phyloP scores from a whole-genome alignment of 1,140 invertebrate genomes.

The Drosophila punjabiensis region DNA sequence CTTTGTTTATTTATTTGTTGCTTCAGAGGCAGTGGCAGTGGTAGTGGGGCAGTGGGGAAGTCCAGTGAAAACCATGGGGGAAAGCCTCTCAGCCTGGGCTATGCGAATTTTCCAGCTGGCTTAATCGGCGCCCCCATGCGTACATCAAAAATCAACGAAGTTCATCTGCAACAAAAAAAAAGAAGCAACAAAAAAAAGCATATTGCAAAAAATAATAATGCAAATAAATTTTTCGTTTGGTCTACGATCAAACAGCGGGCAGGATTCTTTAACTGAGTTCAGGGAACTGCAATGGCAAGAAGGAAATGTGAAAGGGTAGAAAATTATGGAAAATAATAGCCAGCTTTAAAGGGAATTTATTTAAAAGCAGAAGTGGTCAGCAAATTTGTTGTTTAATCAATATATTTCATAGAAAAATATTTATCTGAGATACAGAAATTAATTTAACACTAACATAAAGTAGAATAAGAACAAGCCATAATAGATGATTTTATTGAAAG shows the following conservation, averaged over 20 bases:
- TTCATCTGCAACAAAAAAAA: slow-evolving; percentile 26
- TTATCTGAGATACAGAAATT: neutral
- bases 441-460: too few relatives aligned
- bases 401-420: neutral
- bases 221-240: slow-evolving; percentile 24
- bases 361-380: neutral
- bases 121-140: slow-evolving; percentile 72
- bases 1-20: slow-evolving; percentile 68
- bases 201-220: slow-evolving; percentile 29
- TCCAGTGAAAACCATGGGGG: neutral
- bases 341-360: neutral
- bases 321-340: slow-evolving; percentile 3
- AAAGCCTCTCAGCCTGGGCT: slow-evolving; percentile 33
- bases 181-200: neutral
- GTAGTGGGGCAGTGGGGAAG: neutral
- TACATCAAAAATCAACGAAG: slow-evolving; percentile 62
- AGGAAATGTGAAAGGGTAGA: neutral
- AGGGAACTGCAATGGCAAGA: neutral
- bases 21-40: slow-evolving; percentile 1
- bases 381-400: neutral
- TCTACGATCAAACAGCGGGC: slow-evolving; percentile 5
- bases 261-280: neutral
- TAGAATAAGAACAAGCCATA: too few relatives aligned
- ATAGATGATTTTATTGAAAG: too few relatives aligned
- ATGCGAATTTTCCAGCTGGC: slow-evolving; percentile 71